Conservation (phyloP, 2,797 vertebrate genomes). For the Lepus townsendii region DNA sequence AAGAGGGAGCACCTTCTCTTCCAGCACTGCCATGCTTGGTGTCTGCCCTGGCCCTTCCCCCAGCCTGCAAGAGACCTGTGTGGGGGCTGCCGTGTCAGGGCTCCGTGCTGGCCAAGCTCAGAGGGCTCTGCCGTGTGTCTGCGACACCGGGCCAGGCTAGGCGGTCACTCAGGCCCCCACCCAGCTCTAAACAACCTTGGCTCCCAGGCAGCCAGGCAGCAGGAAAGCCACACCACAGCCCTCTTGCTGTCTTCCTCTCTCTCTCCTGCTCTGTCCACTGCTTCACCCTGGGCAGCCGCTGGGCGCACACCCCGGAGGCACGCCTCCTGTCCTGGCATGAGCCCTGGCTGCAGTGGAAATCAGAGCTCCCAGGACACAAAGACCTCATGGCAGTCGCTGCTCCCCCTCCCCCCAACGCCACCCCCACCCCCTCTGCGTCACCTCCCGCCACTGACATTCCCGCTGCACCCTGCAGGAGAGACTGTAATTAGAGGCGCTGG, state of each 20-base stretch:
- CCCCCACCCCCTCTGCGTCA: background rate
- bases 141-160: background rate
- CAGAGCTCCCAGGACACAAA: background rate
- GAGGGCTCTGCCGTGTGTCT: background rate
- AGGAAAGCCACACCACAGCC: accelerated
- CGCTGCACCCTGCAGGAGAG: background rate
- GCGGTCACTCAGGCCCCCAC: background rate
- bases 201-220: background rate
- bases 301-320: too few relatives aligned
- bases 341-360: background rate
- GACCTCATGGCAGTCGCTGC: background rate
- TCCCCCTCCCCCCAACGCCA: background rate
- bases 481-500: slow-evolving; percentile 40
- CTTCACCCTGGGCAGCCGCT: background rate
- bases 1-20: background rate
- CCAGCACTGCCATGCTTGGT: too few relatives aligned
- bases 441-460: background rate
- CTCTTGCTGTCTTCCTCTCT: background rate
- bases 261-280: background rate
- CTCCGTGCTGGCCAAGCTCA: accelerated
- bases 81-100: background rate
- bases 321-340: background rate
- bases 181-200: background rate
- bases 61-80: too few relatives aligned
- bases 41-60: too few relatives aligned